Conservation (phyloP, 2,888 invertebrate genomes). For the Charanyca ferruginea region DNA sequence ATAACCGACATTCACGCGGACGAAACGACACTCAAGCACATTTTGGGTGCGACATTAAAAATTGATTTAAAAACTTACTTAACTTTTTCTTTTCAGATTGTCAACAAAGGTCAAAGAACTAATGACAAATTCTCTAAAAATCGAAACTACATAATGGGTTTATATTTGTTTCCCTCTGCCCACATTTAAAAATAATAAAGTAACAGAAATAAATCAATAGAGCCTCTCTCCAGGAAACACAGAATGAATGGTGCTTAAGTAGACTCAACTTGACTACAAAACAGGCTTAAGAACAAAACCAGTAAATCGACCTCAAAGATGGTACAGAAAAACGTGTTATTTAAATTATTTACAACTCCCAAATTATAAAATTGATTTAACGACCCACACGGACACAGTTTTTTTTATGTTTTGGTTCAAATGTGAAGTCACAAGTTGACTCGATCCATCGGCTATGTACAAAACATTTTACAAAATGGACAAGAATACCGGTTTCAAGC, state of each 20-base stretch:
- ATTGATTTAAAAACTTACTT: too few relatives aligned
- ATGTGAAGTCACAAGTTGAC: slow-evolving; percentile 36
- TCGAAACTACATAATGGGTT: background rate
- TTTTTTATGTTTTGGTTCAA: slow-evolving; percentile 33
- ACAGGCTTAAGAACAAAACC: slow-evolving; percentile 12
- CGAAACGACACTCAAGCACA: too few relatives aligned
- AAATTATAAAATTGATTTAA: slow-evolving; percentile 12
- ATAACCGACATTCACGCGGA: too few relatives aligned
- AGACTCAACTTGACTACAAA: background rate
- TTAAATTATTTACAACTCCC: slow-evolving; percentile 4
- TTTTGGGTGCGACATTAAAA: too few relatives aligned
- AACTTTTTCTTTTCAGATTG: slow-evolving; percentile 7
- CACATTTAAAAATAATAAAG: slow-evolving; percentile 7
- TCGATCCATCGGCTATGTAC: slow-evolving; percentile 11
- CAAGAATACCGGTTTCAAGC: slow-evolving; percentile 54
- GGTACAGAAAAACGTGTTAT: slow-evolving; percentile 26
- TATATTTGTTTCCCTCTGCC: background rate
- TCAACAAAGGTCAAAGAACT: slow-evolving; percentile 13
- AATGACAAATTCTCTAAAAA: background rate
- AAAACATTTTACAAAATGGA: slow-evolving; percentile 47
- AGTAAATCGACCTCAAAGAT: slow-evolving; percentile 15
- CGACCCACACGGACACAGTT: slow-evolving; percentile 19
- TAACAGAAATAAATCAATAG: background rate
- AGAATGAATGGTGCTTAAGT: background rate
- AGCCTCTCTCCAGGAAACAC: background rate